Base-by-base conservation (phyloP, 2,113 vertebrate genomes). In the Chaetops frenatus region DNA sequence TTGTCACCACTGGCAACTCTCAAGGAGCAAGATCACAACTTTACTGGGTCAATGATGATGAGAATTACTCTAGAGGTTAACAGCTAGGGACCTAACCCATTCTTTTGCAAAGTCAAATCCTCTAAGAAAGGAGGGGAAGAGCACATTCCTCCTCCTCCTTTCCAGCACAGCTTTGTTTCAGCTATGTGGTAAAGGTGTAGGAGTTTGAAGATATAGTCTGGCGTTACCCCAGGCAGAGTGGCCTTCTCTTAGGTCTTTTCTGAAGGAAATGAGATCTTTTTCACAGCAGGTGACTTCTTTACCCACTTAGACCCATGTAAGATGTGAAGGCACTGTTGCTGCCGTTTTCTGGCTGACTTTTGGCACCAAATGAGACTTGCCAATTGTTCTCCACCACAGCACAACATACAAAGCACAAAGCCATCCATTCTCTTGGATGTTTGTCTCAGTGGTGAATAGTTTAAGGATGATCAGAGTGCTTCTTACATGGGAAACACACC, bases 271-370 rank as follows among this genome's bases (percentile, higher is more conserved):
- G 15, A 35, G 23, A 10, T 42, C 16, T 61, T 23, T 79, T 54
- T 6, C 7, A 33, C 10, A 21, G 20, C 4, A 36, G 13, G 10
- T 71, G 28, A 13, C 2, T 65, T 80, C 36, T 90, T 88, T 57
- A 40, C 15, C 11, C 2, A 1, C 47, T 71, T 40, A 56, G 15
- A 62, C 10, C 3, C 25, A 6, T 1, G 1, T 31, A 31, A 80
- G 35, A 3, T 11, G 1, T 20, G 21, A 85, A 60, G 15, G 11
- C 9, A 13, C 5, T 0, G 0, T 56, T 51, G 31, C 3, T 76
- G 57, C 28, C 56, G 15, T 36, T 61, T 80, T 86, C 35, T 79
- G 3, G 16, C 14, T 60, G 29, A 33, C 36, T 86, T 92, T 71
- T 77, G 45, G 57, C 54, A 19, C 24, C 14, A 64, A 93, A 51